Evolutionary conservation across 2,888 invertebrate species (phyloP).

Genomic region (Lacanobia oleracea): DNA sequence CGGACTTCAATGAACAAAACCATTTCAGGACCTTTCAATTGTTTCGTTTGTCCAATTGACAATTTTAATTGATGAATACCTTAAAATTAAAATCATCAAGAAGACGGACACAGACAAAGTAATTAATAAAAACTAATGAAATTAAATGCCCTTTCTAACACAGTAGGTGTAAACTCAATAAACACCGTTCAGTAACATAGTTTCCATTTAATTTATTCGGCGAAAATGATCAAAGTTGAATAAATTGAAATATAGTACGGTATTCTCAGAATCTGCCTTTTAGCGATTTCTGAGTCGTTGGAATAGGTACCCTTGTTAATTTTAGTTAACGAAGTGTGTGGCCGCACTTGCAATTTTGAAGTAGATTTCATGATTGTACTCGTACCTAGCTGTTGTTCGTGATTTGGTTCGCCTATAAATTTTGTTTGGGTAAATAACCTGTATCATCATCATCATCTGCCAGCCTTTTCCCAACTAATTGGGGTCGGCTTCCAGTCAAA

Average conservation of each 20-base stretch:
- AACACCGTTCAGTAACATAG: not conserved
- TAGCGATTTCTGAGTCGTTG: slow-evolving; percentile 24
- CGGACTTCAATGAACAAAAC: no score
- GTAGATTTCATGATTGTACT: not conserved
- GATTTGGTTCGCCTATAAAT: not conserved
- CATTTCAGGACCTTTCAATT: no score
- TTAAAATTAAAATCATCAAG: not conserved
- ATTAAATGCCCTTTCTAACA: not conserved
- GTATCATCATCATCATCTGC: no score
- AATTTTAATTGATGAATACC: no score
- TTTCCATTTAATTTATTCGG: slow-evolving; percentile 14
- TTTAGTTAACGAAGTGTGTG: slow-evolving; percentile 53
- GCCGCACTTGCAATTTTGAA: slow-evolving; percentile 11
- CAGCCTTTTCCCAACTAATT: no score
- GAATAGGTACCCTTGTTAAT: slow-evolving; percentile 50
- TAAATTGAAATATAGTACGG: slow-evolving; percentile 23
- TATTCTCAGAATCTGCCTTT: slow-evolving; percentile 31
- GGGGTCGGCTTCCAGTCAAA: no score
- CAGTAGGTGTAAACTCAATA: slow-evolving; percentile 6
- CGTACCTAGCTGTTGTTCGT: not conserved
- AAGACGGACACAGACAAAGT: not conserved
- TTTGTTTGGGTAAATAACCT: no score
- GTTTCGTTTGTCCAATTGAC: no score
- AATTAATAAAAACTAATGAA: slow-evolving; percentile 2
- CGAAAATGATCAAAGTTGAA: not conserved